A percentile compares a stretch with the other conserved stretches of the same genome.
phyloP scores from a whole-genome alignment of 64 coral and sea anemone genomes.

The Porites lutea region DNA sequence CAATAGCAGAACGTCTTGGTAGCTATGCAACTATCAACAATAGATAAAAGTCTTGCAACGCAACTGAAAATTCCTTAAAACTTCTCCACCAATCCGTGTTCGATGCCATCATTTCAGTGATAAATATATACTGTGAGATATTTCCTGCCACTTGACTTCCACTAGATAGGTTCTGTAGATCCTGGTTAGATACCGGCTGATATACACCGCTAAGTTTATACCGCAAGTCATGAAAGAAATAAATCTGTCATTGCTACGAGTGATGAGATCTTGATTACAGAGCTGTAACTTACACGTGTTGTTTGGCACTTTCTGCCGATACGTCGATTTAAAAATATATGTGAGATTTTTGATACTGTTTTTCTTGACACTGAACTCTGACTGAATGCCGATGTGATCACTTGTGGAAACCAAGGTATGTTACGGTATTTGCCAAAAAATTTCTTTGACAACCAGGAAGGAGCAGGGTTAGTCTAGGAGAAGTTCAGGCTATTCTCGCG shows the following conservation, averaged over 20 bases:
- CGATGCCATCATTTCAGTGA: too few species aligned
- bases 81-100: too few species aligned
- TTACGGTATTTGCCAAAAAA: neutral
- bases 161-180: neutral
- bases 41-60: neutral
- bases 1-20: too few species aligned
- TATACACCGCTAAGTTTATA: neutral
- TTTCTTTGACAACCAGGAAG: too few species aligned
- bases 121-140: too few species aligned
- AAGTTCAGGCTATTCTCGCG: too few species aligned
- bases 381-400: neutral
- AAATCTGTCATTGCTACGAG: neutral
- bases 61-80: neutral
- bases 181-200: neutral
- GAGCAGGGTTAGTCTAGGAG: too few species aligned
- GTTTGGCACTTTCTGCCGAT: neutral
- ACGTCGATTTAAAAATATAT: constrained; percentile 28
- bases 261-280: constrained; percentile 30
- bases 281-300: neutral
- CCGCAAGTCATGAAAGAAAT: neutral
- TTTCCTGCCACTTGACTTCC: neutral
- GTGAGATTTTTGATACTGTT: neutral
- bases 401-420: constrained; percentile 9
- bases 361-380: neutral
- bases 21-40: too few species aligned